Percentiles rank a stretch among this genome's conserved stretches.
These are phyloP conservation scores for Eristalis tenax DNA, from an alignment of 2,888 invertebrate species.

Conservation along the genomic window DNA sequence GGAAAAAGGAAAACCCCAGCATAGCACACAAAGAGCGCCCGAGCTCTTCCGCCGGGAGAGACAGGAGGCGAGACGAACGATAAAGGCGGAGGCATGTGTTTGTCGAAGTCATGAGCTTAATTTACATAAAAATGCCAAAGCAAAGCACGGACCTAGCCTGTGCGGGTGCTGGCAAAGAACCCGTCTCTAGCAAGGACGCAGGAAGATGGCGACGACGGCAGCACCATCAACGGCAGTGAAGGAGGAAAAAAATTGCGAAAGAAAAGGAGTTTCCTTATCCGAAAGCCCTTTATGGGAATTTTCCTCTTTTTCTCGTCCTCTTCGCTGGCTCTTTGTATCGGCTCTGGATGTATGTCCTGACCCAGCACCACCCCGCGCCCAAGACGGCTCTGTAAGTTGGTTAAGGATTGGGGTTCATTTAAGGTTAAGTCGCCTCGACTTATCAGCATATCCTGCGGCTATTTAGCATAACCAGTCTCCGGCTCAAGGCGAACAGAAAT, in stretches of 20 bases:
- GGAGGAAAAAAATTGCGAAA: slow-evolving; percentile 10
- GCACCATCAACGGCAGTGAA: neutral
- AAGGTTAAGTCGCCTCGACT: slow-evolving; percentile 68
- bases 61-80: slow-evolving; percentile 36
- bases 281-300: slow-evolving; percentile 40
- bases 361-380: neutral
- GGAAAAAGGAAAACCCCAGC: slow-evolving; percentile 33
- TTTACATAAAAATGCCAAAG: slow-evolving; percentile 69
- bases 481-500: slow-evolving; percentile 24
- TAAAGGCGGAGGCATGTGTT: slow-evolving; percentile 65
- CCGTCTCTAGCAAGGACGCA: no score
- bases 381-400: slow-evolving; percentile 50
- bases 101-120: slow-evolving; percentile 71
- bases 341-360: neutral
- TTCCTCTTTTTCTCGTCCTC: slow-evolving; percentile 1
- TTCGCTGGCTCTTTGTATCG: slow-evolving; percentile 48
- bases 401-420: slow-evolving; percentile 71
- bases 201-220: neutral
- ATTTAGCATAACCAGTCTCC: slow-evolving; percentile 69
- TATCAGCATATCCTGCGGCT: slow-evolving; percentile 71
- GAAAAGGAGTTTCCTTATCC: slow-evolving; percentile 51
- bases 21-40: slow-evolving; percentile 40
- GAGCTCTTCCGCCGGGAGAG: neutral
- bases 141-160: slow-evolving; percentile 15
- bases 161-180: neutral